These are phyloP conservation scores for Muscicapa adusta DNA, from an alignment of 2,113 vertebrate species.

Conservation along the genomic window DNA sequence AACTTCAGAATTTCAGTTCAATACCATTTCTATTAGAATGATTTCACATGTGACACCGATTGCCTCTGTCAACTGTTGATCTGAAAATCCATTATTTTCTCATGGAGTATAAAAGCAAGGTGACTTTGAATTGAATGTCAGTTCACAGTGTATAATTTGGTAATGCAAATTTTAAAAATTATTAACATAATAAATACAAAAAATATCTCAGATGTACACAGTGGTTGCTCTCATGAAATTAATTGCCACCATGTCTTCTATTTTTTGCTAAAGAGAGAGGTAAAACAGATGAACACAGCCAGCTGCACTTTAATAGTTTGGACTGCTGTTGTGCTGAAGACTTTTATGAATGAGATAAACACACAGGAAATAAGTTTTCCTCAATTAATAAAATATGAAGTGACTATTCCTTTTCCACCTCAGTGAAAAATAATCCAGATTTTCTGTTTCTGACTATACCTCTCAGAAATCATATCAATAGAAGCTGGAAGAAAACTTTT, in stretches of 20 bases:
- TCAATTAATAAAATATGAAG: background rate
- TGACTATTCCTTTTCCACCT: background rate
- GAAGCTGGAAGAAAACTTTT: background rate
- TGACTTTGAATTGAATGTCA: background rate
- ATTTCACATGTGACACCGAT: fast-evolving
- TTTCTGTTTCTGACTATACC: background rate
- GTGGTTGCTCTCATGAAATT: background rate
- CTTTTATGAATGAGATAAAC: background rate
- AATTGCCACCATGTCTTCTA: background rate
- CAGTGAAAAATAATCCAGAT: background rate
- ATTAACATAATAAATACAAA: background rate
- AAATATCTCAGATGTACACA: background rate
- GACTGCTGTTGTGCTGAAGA: background rate
- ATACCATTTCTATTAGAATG: background rate
- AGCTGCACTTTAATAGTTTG: background rate
- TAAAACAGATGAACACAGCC: background rate
- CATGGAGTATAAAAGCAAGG: background rate
- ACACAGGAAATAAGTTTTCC: background rate
- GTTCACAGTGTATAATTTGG: background rate
- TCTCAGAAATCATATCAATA: background rate
- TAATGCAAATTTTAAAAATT: background rate
- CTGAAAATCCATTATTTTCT: background rate
- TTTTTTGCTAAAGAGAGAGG: background rate
- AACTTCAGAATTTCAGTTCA: background rate
- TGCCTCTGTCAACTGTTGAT: background rate